Evolutionary conservation across 2,113 vertebrate species (phyloP).

Genomic region (Larimichthys crocea): DNA sequence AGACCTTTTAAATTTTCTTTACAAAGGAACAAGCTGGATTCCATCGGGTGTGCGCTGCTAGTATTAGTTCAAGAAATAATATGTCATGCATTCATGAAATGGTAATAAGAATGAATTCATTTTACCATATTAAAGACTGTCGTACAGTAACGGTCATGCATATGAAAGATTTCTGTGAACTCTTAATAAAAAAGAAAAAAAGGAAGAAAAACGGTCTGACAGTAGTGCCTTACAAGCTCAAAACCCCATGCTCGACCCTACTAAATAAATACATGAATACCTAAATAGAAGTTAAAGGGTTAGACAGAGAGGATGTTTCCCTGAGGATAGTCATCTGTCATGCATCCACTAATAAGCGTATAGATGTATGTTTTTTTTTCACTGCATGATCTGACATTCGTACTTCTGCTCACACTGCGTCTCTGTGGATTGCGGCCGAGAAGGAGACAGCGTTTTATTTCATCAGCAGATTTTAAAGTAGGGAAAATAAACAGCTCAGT

Average conservation of each 20-base stretch:
- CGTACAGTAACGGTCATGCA: conserved; percentile 11
- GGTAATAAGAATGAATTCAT: conserved; percentile 8
- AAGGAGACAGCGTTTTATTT: conserved; percentile 18
- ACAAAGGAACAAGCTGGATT: conserved; percentile 10
- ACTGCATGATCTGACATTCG: conserved; percentile 12
- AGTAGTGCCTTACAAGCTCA: conserved; percentile 1
- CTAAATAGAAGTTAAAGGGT: conserved; percentile 13
- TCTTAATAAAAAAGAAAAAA: conserved; percentile 1
- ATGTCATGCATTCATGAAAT: conserved; percentile 33
- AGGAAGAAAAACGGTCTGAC: neutral
- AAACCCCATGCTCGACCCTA: conserved; percentile 11
- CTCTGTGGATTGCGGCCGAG: neutral
- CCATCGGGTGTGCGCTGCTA: neutral
- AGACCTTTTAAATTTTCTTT: neutral
- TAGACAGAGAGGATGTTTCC: conserved; percentile 21
- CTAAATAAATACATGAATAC: conserved; percentile 24
- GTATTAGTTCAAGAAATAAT: neutral
- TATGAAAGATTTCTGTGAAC: neutral
- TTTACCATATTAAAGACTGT: conserved; percentile 2
- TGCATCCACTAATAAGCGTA: conserved; percentile 36
- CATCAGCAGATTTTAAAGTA: conserved; percentile 20
- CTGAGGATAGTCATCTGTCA: conserved; percentile 22
- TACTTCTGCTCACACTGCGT: conserved; percentile 1
- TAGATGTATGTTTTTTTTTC: neutral
- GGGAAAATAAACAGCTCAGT: neutral